Evolutionary conservation across 2,888 invertebrate genomes (phyloP).

Genomic region (Nomada fabriciana): DNA sequence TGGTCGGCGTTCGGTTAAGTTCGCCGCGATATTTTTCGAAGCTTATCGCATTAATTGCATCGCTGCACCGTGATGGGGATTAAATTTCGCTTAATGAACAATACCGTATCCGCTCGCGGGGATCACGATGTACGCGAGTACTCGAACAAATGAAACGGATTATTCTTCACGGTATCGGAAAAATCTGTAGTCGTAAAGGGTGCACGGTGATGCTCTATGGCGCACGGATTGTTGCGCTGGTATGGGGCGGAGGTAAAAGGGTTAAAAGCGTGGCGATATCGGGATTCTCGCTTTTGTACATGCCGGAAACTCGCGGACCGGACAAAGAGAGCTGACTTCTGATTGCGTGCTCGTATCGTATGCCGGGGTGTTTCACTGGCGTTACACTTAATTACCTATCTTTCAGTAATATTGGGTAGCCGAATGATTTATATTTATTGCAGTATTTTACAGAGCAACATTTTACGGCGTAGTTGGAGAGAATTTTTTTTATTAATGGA

Average conservation of each 20-base stretch:
- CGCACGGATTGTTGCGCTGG: not conserved
- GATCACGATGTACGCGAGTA: not conserved
- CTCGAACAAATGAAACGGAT: constrained; percentile 46
- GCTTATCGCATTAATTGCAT: constrained; percentile 71
- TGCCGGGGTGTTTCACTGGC: not conserved
- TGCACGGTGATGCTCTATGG: not conserved
- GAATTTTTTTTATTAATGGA: too few relatives aligned
- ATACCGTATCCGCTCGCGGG: constrained; percentile 21
- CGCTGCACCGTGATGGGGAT: constrained; percentile 55
- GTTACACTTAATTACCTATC: not conserved
- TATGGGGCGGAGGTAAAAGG: not conserved
- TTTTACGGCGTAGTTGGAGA: too few relatives aligned
- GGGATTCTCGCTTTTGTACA: not conserved
- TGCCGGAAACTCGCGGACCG: not conserved
- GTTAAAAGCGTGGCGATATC: constrained; percentile 4
- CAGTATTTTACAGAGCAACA: not conserved
- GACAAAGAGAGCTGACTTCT: constrained; percentile 4
- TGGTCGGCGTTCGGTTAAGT: constrained; percentile 58
- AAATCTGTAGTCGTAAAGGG: constrained; percentile 11
- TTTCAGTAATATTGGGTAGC: not conserved
- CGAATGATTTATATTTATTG: not conserved
- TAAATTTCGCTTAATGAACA: constrained; percentile 68
- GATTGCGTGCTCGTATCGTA: not conserved
- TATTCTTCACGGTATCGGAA: constrained; percentile 42
- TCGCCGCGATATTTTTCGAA: constrained; percentile 64